Conservation (phyloP, 2,113 vertebrate genomes). For the Chrysochloris asiatica region DNA sequence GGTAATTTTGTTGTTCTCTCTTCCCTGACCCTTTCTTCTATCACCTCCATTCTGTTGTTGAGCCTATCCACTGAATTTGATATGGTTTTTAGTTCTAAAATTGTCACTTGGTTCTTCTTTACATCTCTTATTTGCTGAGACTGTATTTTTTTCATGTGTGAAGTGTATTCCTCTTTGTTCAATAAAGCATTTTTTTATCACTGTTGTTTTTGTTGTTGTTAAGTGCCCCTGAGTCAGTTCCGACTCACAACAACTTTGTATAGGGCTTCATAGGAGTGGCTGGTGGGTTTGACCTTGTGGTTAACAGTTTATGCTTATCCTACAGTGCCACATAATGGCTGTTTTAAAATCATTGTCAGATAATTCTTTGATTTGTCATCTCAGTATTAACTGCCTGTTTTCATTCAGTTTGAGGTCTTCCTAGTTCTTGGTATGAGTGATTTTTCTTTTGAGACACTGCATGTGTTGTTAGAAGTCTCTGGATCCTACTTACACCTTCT, state of each 20-base stretch:
- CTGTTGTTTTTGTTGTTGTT: no score
- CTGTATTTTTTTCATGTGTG: background rate
- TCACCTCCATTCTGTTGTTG: background rate
- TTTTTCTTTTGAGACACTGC: background rate
- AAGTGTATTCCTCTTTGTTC: background rate
- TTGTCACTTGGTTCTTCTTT: background rate
- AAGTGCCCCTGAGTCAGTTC: no score
- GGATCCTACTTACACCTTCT: slow-evolving; percentile 1
- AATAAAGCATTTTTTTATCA: background rate
- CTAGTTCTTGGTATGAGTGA: background rate
- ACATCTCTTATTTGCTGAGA: no score
- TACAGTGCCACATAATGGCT: no score
- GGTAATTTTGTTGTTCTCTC: background rate
- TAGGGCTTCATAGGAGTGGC: no score
- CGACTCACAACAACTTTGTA: no score
- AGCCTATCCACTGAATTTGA: background rate
- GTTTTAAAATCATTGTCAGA: background rate
- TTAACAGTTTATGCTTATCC: no score
- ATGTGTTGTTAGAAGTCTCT: background rate
- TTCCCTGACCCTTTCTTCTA: background rate
- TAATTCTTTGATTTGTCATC: background rate
- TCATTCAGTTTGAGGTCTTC: background rate
- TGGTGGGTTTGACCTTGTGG: no score
- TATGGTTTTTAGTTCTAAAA: background rate
- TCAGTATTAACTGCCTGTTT: background rate